These are phyloP conservation scores for Cervus canadensis DNA, from an alignment of 2,113 vertebrate genomes.

Conservation along the genomic window DNA sequence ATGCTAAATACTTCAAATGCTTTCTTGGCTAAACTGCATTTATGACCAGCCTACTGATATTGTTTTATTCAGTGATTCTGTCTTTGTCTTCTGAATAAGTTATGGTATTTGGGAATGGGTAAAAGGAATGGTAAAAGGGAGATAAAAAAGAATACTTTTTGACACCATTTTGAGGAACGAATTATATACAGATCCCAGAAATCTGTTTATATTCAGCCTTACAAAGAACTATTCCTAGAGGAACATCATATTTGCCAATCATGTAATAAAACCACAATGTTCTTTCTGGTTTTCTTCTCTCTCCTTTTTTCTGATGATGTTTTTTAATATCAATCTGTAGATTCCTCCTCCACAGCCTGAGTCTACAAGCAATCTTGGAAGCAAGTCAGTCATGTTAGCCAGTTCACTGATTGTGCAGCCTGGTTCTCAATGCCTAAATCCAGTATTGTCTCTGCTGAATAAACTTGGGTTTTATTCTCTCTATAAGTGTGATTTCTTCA, in stretches of 20 bases:
- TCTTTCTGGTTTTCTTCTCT: neutral
- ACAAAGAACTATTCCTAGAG: neutral
- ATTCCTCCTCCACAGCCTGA: neutral
- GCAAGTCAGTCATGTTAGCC: neutral
- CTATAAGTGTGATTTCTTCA: neutral
- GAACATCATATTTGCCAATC: neutral
- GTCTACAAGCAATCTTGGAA: neutral
- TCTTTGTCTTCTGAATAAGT: neutral
- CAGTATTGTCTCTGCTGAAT: neutral
- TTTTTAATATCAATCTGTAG: neutral
- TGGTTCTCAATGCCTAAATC: neutral
- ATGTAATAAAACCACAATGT: neutral
- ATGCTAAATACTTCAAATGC: neutral
- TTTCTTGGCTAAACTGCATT: neutral
- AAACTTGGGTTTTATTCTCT: neutral
- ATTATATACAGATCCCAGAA: neutral
- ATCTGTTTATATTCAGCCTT: neutral
- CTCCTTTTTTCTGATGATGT: neutral
- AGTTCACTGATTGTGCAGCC: neutral
- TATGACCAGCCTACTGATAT: neutral
- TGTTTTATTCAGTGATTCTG: neutral
- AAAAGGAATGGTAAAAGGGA: fast-evolving
- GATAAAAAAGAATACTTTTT: neutral
- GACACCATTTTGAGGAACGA: neutral
- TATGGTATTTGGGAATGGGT: neutral